Evolutionary conservation across 2,113 vertebrate species (phyloP).

Genomic region (Neodontobutis hainanensis): DNA sequence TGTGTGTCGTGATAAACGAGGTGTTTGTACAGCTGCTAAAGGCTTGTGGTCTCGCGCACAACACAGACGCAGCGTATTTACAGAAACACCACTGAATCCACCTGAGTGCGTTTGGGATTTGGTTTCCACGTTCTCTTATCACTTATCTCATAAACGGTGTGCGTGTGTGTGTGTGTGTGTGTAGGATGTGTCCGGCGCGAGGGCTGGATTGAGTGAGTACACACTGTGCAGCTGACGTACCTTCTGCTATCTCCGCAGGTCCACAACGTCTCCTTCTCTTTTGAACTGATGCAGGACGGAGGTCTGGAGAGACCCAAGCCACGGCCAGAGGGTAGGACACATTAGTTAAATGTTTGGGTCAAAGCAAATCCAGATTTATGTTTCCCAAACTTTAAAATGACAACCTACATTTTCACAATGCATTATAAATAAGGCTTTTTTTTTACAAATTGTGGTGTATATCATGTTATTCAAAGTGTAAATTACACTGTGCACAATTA

Average conservation of each 20-base stretch:
- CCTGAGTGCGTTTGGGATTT: conserved; percentile 43
- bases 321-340: conserved; percentile 88
- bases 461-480: too few species aligned
- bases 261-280: conserved; percentile 93
- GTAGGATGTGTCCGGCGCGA: not conserved
- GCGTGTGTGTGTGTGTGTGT: conserved; percentile 13
- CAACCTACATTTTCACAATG: too few species aligned
- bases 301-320: conserved; percentile 96
- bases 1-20: conserved; percentile 27
- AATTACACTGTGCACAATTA: too few species aligned
- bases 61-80: conserved; percentile 34
- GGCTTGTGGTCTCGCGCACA: conserved; percentile 40
- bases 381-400: too few species aligned
- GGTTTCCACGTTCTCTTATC: conserved; percentile 35
- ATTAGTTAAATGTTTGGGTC: not conserved
- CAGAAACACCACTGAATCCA: conserved; percentile 35
- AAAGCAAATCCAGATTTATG: not conserved
- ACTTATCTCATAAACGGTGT: conserved; percentile 17
- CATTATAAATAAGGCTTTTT: too few species aligned
- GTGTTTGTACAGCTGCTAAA: conserved; percentile 65
- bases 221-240: not conserved
- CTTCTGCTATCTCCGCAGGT: conserved; percentile 78
- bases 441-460: too few species aligned
- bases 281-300: conserved; percentile 98
- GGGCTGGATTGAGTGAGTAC: not conserved